Conservation (phyloP, 2,113 vertebrate species). For the Elaphurus davidianus region DNA sequence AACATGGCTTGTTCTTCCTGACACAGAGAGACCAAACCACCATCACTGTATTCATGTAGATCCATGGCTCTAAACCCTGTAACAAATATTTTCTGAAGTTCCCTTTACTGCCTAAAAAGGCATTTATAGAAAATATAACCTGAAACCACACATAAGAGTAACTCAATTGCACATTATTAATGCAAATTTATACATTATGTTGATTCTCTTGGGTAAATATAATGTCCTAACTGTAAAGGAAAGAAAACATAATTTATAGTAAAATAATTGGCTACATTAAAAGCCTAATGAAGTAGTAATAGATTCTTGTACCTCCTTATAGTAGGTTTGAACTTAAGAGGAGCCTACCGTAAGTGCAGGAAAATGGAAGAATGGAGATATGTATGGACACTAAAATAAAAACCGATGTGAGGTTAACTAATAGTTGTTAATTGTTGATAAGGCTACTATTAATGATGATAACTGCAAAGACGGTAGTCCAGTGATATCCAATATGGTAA, state of each 20-base stretch:
- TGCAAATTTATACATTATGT: background rate
- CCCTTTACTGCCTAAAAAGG: background rate
- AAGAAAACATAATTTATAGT: background rate
- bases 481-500: background rate
- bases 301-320: background rate
- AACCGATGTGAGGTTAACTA: background rate
- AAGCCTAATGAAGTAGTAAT: background rate
- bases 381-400: background rate
- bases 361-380: background rate
- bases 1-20: background rate
- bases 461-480: background rate
- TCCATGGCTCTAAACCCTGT: background rate
- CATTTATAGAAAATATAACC: background rate
- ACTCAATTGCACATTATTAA: background rate
- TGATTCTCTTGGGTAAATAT: background rate
- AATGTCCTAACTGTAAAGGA: background rate
- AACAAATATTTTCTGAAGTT: background rate
- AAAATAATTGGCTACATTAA: background rate
- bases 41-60: background rate
- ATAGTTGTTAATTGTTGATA: background rate
- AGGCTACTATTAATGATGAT: background rate
- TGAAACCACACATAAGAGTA: background rate
- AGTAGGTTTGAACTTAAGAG: background rate
- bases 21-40: background rate
- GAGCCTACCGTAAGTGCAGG: background rate